A percentile compares a stretch with the other conserved stretches of the same genome.
Conservation (phyloP, 1,140 invertebrate genomes). For the Muscidifurax raptorellus region DNA sequence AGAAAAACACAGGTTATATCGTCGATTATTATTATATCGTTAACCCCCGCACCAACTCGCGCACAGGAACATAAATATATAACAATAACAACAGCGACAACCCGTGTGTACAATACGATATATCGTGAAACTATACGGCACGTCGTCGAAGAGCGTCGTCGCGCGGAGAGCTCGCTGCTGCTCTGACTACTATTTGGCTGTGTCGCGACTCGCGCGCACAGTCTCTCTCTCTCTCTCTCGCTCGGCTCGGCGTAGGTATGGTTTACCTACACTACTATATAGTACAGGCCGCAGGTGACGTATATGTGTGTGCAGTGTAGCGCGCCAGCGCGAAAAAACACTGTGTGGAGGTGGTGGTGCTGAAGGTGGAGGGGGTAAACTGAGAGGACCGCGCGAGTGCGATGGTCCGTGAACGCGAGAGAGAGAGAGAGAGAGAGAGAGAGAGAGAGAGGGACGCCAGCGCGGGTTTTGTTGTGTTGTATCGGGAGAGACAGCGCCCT, state of each 20-base stretch:
- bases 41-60: too few relatives aligned
- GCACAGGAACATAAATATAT: too few relatives aligned
- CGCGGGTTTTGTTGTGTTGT: neutral
- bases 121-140: neutral
- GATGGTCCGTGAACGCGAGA: neutral
- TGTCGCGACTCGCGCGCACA: neutral
- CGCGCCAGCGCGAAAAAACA: neutral
- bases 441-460: neutral
- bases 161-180: neutral
- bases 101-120: neutral
- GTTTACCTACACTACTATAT: neutral
- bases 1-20: too few relatives aligned
- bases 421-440: neutral
- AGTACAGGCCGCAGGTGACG: neutral
- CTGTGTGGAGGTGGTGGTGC: neutral
- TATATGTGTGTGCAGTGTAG: neutral
- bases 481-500: too few relatives aligned
- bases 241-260: neutral
- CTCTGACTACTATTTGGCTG: neutral
- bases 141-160: neutral
- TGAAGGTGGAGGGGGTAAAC: neutral
- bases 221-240: too few relatives aligned
- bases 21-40: too few relatives aligned
- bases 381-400: neutral
- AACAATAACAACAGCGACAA: neutral